Percentiles rank a stretch among this genome's conserved stretches.
Evolutionary conservation across 1,140 invertebrate genomes (phyloP).

Genomic region (Diprion similis): DNA sequence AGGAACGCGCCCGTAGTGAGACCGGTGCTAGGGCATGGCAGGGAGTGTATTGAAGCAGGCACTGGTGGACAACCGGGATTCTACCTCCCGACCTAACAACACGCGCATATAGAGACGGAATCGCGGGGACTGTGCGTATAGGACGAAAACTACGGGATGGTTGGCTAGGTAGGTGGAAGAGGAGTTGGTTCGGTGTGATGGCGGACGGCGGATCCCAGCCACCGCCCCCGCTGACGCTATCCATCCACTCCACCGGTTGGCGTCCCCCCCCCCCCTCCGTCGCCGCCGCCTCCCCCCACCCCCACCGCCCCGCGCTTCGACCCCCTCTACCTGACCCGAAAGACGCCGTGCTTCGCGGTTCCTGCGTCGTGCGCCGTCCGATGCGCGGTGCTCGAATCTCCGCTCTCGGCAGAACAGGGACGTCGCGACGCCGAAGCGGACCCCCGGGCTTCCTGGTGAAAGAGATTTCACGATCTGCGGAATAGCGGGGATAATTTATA

Average conservation of each 20-base stretch:
- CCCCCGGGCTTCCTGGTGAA: background rate
- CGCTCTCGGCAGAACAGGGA: background rate
- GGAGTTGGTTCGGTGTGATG: slow-evolving; percentile 45
- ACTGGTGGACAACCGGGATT: slow-evolving; percentile 48
- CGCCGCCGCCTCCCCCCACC: slow-evolving; percentile 22
- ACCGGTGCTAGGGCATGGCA: slow-evolving; percentile 57
- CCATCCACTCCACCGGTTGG: slow-evolving; percentile 20
- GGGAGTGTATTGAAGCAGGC: slow-evolving; percentile 32
- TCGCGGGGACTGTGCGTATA: slow-evolving; percentile 38
- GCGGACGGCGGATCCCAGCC: slow-evolving; percentile 51
- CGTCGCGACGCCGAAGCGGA: background rate
- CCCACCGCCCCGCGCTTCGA: slow-evolving; percentile 19
- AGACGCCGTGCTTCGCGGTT: background rate
- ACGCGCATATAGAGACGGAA: slow-evolving; percentile 46
- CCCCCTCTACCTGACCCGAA: slow-evolving; percentile 21
- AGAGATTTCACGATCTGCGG: background rate
- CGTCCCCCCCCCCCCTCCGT: slow-evolving; percentile 16
- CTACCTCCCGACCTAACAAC: slow-evolving; percentile 45
- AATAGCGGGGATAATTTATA: background rate
- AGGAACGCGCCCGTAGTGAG: slow-evolving; percentile 28
- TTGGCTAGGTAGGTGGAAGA: slow-evolving; percentile 8
- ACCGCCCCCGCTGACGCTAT: slow-evolving; percentile 54
- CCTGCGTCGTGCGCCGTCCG: background rate
- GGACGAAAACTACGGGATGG: slow-evolving; percentile 52
- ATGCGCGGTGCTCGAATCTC: background rate